These are phyloP conservation scores for Calosoma granatense DNA, from an alignment of 1,140 invertebrate genomes.

Conservation along the genomic window DNA sequence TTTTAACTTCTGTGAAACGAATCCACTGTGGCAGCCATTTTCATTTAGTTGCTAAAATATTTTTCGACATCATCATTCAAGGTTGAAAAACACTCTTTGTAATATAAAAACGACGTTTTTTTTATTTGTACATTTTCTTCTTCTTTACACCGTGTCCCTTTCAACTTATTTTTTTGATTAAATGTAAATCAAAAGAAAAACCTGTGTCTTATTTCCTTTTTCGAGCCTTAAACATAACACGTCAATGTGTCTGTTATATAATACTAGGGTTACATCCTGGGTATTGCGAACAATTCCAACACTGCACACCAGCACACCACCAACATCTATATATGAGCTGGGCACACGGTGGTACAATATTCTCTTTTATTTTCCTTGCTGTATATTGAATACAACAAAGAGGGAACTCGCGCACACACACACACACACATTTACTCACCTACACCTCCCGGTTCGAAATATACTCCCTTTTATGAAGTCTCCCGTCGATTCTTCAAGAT, in stretches of 20 bases:
- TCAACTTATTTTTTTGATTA: too few species aligned
- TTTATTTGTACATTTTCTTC: too few species aligned
- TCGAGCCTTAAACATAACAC: too few species aligned
- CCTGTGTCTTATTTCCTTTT: too few species aligned
- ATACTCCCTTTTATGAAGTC: slow-evolving; percentile 14
- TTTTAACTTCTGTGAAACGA: neutral
- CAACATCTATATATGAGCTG: neutral
- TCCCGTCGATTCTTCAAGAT: slow-evolving; percentile 2
- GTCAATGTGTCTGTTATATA: too few species aligned
- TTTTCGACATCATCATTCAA: too few species aligned
- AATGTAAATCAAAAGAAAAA: too few species aligned
- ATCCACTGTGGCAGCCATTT: neutral
- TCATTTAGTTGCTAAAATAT: neutral
- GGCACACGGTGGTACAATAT: neutral
- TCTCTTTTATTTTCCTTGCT: neutral
- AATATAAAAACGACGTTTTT: too few species aligned
- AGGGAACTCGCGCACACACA: neutral
- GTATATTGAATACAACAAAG: neutral
- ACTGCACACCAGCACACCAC: neutral
- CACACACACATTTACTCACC: neutral
- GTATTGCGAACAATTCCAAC: too few species aligned
- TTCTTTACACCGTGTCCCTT: too few species aligned
- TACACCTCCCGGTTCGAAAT: slow-evolving; percentile 3
- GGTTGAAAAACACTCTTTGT: too few species aligned
- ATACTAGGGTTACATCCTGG: too few species aligned